A percentile compares a stretch with the other conserved stretches of the same genome.
Conservation (phyloP, 2,888 invertebrate species). For the Drosophila mettleri region DNA sequence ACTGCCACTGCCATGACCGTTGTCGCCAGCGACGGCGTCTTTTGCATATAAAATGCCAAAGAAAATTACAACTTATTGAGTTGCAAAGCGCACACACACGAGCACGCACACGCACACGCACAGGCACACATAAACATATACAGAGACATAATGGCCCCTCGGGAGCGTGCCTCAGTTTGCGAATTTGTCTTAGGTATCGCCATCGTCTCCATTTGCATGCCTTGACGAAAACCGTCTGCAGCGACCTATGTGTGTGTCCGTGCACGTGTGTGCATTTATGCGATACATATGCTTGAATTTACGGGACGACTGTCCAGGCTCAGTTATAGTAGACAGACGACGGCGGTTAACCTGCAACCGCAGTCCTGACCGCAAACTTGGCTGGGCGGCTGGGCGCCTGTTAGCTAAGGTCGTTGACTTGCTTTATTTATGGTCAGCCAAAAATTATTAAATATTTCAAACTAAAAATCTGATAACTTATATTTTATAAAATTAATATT, state of each 20-base stretch:
- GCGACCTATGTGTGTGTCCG: constrained; percentile 29
- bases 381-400: constrained; percentile 7
- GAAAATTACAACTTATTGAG: constrained; percentile 79
- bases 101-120: constrained; percentile 15
- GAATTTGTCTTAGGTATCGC: constrained; percentile 29
- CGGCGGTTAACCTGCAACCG: constrained; percentile 41
- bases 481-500: too few relatives aligned
- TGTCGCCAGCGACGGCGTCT: constrained; percentile 21
- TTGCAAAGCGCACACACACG: constrained; percentile 59
- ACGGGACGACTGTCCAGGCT: constrained; percentile 54
- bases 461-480: neutral
- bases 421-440: constrained; percentile 12
- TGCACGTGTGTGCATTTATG: neutral
- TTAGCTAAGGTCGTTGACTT: constrained; percentile 60
- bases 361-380: constrained; percentile 41
- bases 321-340: constrained; percentile 48
- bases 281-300: constrained; percentile 48
- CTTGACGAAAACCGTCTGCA: constrained; percentile 50
- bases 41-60: constrained; percentile 60
- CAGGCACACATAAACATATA: constrained; percentile 9
- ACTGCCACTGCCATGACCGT: constrained; percentile 20
- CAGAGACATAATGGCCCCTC: constrained; percentile 48
- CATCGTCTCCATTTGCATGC: constrained; percentile 62
- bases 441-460: neutral
- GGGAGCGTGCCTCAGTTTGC: constrained; percentile 49